Evolutionary conservation across 2,113 vertebrate genomes (phyloP).

Genomic region (Pituophis catenifer): DNA sequence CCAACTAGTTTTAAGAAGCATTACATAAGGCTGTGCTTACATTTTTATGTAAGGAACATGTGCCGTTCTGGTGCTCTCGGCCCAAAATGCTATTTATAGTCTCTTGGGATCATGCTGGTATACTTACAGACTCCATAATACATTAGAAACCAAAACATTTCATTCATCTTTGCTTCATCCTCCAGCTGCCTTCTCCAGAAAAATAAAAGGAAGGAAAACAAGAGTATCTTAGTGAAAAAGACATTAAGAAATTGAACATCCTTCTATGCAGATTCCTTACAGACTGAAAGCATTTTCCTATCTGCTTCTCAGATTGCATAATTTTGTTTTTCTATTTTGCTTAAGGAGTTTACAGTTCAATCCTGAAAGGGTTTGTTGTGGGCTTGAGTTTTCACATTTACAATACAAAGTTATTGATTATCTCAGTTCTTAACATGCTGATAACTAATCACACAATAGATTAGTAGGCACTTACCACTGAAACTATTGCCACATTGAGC

Average conservation of each 20-base stretch:
- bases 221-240: neutral
- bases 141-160: neutral
- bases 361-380: neutral
- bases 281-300: neutral
- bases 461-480: neutral
- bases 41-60: slow-evolving; percentile 40
- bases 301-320: neutral
- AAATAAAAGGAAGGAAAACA: neutral
- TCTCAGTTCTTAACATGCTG: neutral
- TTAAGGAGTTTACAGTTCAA: neutral
- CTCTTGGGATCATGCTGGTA: neutral
- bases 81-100: slow-evolving; percentile 22
- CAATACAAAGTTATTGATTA: neutral
- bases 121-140: neutral
- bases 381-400: neutral
- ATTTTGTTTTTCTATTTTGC: neutral
- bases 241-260: neutral
- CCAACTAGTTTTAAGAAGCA: slow-evolving; percentile 48
- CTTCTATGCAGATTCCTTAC: neutral
- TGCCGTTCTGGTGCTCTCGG: slow-evolving; percentile 21
- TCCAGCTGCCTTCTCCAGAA: neutral
- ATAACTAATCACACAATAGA: neutral
- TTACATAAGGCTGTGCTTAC: slow-evolving; percentile 60
- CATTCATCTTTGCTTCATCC: neutral
- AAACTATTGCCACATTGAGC: neutral